Conservation (phyloP, 2,888 invertebrate genomes). For the Loripinus fragilis region DNA sequence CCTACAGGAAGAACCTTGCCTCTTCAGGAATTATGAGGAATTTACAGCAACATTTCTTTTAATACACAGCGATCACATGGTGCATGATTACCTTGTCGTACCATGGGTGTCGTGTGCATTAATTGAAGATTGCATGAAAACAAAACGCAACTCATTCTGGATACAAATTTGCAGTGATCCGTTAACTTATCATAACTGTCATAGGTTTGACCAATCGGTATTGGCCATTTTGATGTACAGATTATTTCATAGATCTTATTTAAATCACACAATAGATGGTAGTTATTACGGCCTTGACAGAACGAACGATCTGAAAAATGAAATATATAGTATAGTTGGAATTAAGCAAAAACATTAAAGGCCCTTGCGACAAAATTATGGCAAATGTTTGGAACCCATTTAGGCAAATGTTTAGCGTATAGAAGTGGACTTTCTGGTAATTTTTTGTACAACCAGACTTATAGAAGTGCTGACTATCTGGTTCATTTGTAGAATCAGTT, state of each 20-base stretch:
- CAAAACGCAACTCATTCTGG: background rate
- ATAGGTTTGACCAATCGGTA: background rate
- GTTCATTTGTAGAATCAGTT: too few species aligned
- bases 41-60: background rate
- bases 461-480: too few species aligned
- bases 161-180: background rate
- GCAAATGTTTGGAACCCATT: too few species aligned
- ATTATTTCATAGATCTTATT: background rate
- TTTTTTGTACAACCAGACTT: too few species aligned
- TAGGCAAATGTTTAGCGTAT: too few species aligned
- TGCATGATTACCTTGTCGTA: background rate
- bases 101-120: background rate
- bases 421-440: too few species aligned
- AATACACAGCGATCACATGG: background rate
- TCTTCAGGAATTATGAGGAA: background rate
- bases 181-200: background rate
- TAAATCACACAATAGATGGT: too few species aligned
- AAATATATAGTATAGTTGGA: too few species aligned
- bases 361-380: too few species aligned
- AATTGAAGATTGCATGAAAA: slow-evolving; percentile 4
- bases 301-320: too few species aligned
- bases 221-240: background rate
- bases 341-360: too few species aligned
- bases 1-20: background rate
- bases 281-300: too few species aligned